Evolutionary conservation across 37 sponge, comb jelly and placozoan species (phyloP).

Genomic region (Agelas oroides): DNA sequence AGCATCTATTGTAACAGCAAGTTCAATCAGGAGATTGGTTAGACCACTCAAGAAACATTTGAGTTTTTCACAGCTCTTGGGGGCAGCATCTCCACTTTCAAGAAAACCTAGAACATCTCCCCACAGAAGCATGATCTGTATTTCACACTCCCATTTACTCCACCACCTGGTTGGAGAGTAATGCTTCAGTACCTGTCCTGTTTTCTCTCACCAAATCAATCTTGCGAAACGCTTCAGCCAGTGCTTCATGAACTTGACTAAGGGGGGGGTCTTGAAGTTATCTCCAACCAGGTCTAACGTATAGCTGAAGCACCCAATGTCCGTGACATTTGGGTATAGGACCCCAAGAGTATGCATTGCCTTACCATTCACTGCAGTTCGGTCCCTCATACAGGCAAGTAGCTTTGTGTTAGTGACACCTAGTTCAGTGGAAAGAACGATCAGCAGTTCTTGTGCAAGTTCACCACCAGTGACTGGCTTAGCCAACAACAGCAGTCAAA

Average conservation of each 20-base stretch:
- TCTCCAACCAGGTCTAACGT: constrained; percentile 20
- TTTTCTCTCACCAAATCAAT: constrained; percentile 28
- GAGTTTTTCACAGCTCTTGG: neutral
- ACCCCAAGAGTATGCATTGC: constrained; percentile 31
- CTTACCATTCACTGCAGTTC: constrained; percentile 31
- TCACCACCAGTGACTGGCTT: constrained; percentile 33
- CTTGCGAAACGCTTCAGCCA: constrained; percentile 6
- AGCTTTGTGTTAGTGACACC: constrained; percentile 10
- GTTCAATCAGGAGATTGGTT: constrained; percentile 16
- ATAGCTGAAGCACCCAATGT: constrained; percentile 30
- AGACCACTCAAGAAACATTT: neutral
- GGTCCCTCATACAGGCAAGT: constrained; percentile 25
- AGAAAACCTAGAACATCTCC: constrained; percentile 21
- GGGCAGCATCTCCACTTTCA: neutral
- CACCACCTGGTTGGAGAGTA: constrained; percentile 29
- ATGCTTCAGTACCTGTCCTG: neutral
- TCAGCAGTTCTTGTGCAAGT: constrained; percentile 34
- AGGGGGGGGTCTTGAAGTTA: constrained; percentile 10
- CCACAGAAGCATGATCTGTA: constrained; percentile 6
- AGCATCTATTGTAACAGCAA: constrained; percentile 38
- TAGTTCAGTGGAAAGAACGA: neutral
- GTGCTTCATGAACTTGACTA: constrained; percentile 20
- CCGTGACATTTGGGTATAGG: constrained; percentile 2
- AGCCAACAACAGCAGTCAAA: constrained; percentile 1
- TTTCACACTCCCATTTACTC: constrained; percentile 39